phyloP scores from a whole-genome alignment of 2,113 vertebrate genomes.

The Semicossyphus pulcher region DNA sequence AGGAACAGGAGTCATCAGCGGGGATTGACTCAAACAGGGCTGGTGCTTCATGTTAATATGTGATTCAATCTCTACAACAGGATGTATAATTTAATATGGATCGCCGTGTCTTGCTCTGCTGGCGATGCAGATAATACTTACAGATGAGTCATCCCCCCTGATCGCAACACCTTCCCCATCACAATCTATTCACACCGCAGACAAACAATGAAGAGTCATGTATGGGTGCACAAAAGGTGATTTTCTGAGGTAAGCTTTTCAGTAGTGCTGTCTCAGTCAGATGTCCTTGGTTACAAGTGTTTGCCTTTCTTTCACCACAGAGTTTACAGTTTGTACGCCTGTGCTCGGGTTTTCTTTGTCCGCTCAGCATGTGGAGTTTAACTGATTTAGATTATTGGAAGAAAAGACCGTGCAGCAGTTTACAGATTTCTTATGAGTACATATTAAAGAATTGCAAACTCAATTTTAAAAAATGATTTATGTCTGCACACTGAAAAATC shows the following conservation, averaged over 20 bases:
- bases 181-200: constrained; percentile 24
- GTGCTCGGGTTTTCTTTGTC: too few relatives aligned
- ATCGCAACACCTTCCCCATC: constrained; percentile 14
- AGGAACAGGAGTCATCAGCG: constrained; percentile 7
- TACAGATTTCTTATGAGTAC: too few relatives aligned
- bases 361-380: too few relatives aligned
- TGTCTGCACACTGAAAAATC: too few relatives aligned
- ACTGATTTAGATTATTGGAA: too few relatives aligned
- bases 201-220: constrained; percentile 45
- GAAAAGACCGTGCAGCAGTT: too few relatives aligned
- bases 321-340: too few relatives aligned
- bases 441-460: too few relatives aligned
- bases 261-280: too few relatives aligned
- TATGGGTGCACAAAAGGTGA: constrained; percentile 8
- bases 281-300: too few relatives aligned
- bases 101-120: constrained; percentile 37
- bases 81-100: constrained; percentile 61
- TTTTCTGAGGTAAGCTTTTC: constrained; percentile 14
- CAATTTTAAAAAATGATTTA: too few relatives aligned
- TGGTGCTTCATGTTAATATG: constrained; percentile 45
- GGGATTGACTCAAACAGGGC: constrained; percentile 17
- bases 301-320: too few relatives aligned
- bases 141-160: constrained; percentile 56
- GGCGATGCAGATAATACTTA: constrained; percentile 46
- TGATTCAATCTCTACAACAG: constrained; percentile 47